phyloP scores from a whole-genome alignment of 2,888 invertebrate species.

The Hydrotaea diabolus region DNA sequence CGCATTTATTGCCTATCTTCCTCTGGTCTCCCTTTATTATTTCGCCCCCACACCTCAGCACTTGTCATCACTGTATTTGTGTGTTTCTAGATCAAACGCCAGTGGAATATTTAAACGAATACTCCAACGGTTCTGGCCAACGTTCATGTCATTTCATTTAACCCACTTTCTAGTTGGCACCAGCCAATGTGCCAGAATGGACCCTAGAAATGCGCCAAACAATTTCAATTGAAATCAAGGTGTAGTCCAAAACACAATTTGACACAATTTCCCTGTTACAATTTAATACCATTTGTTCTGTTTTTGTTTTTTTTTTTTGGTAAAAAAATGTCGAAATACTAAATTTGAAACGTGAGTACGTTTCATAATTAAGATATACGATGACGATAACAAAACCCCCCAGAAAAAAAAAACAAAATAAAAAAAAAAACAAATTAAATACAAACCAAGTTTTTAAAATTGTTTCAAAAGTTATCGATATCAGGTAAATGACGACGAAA shows the following conservation, averaged over 20 bases:
- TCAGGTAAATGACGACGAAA: neutral
- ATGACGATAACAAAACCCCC: too few relatives aligned
- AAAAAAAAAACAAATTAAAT: too few relatives aligned
- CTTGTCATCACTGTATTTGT: neutral
- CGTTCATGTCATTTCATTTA: conserved; percentile 22
- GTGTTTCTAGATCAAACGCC: conserved; percentile 53
- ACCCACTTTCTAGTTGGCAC: conserved; percentile 66
- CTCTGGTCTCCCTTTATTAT: too few relatives aligned
- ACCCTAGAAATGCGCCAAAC: conserved; percentile 7
- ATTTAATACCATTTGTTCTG: neutral
- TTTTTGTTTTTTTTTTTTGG: conserved; percentile 3
- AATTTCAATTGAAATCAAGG: conserved; percentile 1
- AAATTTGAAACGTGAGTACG: conserved; percentile 59
- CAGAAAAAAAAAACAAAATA: too few relatives aligned
- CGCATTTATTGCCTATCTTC: too few relatives aligned
- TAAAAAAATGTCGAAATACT: neutral
- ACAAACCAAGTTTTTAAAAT: neutral
- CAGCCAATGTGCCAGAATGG: conserved; percentile 28
- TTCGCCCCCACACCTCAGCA: neutral
- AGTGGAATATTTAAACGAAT: conserved; percentile 49
- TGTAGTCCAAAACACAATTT: conserved; percentile 10
- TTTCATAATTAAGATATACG: conserved; percentile 49
- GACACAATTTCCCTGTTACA: conserved; percentile 16
- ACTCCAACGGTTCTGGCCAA: neutral
- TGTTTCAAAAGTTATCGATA: conserved; percentile 31